These are phyloP conservation scores for Geococcyx californianus DNA, from an alignment of 2,113 vertebrate genomes.

Conservation along the genomic window DNA sequence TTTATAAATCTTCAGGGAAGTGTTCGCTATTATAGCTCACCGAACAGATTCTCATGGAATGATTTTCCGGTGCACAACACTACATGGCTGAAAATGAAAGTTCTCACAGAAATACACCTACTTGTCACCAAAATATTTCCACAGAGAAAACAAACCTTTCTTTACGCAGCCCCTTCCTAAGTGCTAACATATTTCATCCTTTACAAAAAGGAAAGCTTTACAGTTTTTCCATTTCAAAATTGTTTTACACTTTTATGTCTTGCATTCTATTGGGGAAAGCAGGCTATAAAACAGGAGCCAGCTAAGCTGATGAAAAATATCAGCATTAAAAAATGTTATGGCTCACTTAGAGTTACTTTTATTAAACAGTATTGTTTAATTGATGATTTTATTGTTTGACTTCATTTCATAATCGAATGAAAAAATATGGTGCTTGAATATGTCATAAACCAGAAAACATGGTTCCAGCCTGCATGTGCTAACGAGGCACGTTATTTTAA, in stretches of 20 bases:
- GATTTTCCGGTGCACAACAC: background rate
- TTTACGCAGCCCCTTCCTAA: background rate
- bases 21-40: background rate
- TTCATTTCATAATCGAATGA: background rate
- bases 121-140: background rate
- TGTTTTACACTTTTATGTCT: background rate
- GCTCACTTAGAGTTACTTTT: background rate
- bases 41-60: background rate
- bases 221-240: background rate
- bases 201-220: background rate
- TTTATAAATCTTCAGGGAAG: background rate
- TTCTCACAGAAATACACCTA: background rate
- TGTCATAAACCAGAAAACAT: background rate
- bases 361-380: background rate
- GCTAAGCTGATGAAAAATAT: background rate
- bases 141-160: background rate
- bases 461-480: background rate
- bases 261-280: conserved; percentile 5
- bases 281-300: background rate
- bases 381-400: background rate
- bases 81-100: background rate
- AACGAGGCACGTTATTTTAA: conserved; percentile 19
- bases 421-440: background rate
- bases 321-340: background rate
- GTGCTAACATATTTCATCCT: background rate